Conservation (phyloP, 2,797 vertebrate species). For the Tachyglossus aculeatus region DNA sequence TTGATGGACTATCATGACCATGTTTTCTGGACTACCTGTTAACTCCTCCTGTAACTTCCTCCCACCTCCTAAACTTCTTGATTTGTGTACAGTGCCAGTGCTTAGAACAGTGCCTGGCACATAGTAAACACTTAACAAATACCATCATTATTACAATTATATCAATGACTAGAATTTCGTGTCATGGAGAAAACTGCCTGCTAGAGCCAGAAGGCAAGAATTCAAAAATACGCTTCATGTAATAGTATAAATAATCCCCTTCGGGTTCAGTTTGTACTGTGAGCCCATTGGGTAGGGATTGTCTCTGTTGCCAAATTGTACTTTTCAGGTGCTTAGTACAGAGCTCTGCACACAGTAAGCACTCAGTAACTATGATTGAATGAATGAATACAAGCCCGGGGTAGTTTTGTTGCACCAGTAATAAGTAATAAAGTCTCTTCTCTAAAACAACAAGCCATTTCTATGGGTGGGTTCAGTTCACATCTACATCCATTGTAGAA, state of each 20-base stretch:
- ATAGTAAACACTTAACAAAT: no score
- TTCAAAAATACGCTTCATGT: slow-evolving; percentile 15
- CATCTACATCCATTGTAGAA: background rate
- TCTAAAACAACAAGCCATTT: slow-evolving; percentile 2
- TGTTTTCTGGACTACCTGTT: slow-evolving; percentile 36
- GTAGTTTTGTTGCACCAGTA: background rate
- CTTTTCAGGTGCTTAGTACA: no score
- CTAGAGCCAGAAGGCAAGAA: slow-evolving; percentile 19
- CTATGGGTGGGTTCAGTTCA: no score
- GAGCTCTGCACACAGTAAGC: no score
- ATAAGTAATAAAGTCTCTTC: background rate
- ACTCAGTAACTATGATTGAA: no score
- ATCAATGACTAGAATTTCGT: slow-evolving; percentile 19
- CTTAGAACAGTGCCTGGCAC: no score
- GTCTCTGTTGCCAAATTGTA: no score
- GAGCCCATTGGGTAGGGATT: no score
- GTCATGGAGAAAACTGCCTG: slow-evolving; percentile 18
- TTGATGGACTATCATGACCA: slow-evolving; percentile 56
- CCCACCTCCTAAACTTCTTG: slow-evolving; percentile 31
- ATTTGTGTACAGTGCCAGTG: no score
- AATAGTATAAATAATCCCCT: slow-evolving; percentile 31
- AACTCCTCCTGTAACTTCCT: slow-evolving; percentile 14
- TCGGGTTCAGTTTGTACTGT: background rate
- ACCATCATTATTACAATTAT: no score
- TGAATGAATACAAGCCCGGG: background rate